These are phyloP conservation scores for Cichladusa arquata DNA, from an alignment of 2,113 vertebrate species.

Conservation along the genomic window DNA sequence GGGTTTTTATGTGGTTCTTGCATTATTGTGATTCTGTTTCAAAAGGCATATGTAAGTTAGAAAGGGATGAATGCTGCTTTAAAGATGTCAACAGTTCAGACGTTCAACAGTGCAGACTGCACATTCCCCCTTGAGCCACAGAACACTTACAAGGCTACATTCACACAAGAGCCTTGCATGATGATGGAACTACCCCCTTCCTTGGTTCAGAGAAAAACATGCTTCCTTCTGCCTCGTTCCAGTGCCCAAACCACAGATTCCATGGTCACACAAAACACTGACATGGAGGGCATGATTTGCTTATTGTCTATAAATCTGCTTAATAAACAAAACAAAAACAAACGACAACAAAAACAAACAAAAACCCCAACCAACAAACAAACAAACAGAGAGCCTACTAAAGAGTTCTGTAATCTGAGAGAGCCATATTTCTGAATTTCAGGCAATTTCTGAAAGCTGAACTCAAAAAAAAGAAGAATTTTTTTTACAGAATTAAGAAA, in stretches of 20 bases:
- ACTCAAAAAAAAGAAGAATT: neutral
- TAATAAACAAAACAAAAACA: neutral
- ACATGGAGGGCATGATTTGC: neutral
- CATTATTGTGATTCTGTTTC: neutral
- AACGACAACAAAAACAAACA: neutral
- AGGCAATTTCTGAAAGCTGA: neutral
- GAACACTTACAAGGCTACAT: neutral
- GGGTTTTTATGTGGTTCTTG: neutral
- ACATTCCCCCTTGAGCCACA: neutral
- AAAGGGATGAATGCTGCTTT: neutral
- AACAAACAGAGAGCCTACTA: neutral
- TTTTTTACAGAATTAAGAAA: neutral
- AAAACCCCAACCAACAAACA: neutral
- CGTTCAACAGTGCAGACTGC: neutral
- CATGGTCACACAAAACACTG: neutral
- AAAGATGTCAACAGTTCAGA: neutral
- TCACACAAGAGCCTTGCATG: neutral
- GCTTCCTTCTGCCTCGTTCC: neutral
- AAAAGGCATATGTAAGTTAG: neutral
- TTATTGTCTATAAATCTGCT: neutral
- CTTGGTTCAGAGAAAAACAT: neutral
- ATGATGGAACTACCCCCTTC: neutral
- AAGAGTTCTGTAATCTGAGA: neutral
- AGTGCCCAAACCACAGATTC: neutral
- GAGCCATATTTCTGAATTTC: neutral